Evolutionary conservation across 2,797 vertebrate species (phyloP).

Genomic region (Acomys russatus): DNA sequence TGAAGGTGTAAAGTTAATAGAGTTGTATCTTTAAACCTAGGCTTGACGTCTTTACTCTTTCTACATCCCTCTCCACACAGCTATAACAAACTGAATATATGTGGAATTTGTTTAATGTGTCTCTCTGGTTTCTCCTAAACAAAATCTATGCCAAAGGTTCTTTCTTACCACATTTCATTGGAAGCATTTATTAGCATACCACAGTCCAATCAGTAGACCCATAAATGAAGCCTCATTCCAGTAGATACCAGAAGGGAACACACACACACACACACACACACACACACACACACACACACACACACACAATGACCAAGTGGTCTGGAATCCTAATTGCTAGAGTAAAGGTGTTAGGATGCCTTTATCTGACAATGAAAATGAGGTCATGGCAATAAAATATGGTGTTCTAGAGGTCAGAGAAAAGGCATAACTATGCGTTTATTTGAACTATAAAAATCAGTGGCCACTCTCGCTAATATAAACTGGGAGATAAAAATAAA

Average conservation of each 20-base stretch:
- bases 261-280: neutral
- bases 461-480: neutral
- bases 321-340: neutral
- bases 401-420: neutral
- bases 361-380: conserved; percentile 7
- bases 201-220: neutral
- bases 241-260: conserved; percentile 34
- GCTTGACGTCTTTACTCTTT: neutral
- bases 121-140: neutral
- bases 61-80: neutral
- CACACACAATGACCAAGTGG: neutral
- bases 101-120: neutral
- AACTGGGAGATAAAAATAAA: conserved; percentile 43
- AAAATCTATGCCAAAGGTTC: neutral
- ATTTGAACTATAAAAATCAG: conserved; percentile 31
- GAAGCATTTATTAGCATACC: neutral
- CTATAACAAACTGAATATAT: neutral
- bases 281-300: neutral
- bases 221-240: neutral
- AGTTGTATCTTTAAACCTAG: neutral
- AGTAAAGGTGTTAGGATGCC: neutral
- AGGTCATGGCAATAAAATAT: neutral
- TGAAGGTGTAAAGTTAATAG: neutral
- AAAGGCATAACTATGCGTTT: neutral
- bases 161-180: neutral